These are phyloP conservation scores for Catharus ustulatus DNA, from an alignment of 2,797 vertebrate genomes.

Conservation along the genomic window DNA sequence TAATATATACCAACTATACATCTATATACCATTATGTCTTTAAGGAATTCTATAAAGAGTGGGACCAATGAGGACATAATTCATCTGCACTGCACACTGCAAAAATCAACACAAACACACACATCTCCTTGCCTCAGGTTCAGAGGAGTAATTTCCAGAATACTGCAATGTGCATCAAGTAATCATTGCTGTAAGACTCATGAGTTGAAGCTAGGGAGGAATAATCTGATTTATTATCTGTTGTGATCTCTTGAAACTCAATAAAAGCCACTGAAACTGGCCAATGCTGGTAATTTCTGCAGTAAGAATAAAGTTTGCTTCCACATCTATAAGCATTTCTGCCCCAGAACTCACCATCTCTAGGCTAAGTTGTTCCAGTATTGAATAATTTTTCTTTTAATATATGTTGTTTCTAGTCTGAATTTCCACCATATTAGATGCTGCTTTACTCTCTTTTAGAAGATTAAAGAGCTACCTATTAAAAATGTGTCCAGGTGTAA, in stretches of 20 bases:
- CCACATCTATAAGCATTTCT: background rate
- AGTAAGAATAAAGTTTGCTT: background rate
- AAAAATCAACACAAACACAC: background rate
- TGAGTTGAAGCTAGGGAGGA: background rate
- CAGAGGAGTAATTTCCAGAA: background rate
- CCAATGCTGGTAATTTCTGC: background rate
- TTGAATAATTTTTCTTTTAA: background rate
- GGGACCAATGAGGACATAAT: background rate
- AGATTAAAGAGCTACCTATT: background rate
- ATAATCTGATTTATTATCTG: background rate
- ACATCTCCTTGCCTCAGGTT: background rate
- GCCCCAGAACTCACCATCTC: background rate
- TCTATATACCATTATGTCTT: background rate
- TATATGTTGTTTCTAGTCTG: background rate
- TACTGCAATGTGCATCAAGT: background rate
- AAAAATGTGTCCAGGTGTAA: background rate
- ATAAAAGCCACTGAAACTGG: background rate
- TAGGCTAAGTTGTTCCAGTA: background rate
- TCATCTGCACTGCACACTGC: rapidly evolving
- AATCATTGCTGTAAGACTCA: background rate
- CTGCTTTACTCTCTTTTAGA: background rate
- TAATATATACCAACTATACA: background rate
- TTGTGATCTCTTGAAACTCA: background rate
- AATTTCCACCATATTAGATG: background rate
- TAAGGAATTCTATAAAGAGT: background rate